Evolutionary conservation across 2,797 vertebrate genomes (phyloP), one percentile per base, ranked within the genome.

Genomic region (Vespertilio murinus): DNA sequence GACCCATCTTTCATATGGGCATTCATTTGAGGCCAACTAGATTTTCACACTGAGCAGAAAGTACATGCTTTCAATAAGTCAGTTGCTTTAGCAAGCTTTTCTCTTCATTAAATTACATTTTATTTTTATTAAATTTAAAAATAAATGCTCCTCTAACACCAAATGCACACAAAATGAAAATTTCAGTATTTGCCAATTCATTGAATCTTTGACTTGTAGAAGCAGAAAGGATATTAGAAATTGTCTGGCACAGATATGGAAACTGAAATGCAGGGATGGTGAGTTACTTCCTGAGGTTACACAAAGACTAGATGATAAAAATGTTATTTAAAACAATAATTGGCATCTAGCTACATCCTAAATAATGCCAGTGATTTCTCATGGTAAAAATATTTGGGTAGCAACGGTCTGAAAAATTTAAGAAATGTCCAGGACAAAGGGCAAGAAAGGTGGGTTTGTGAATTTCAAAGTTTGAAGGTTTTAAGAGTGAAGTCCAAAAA

Each of bases 81-180:
- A 74, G 17, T 83, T 64, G 22, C 38, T 38, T 95, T 74, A 83
- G 20, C 64, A 88, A 56, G 20, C 35, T 80, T 54, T 35, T 67
- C 40, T 69, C 1, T 38, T 33, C 49, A 40, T 88, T 94, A 65
- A 69, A 75, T 94, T 93, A 1, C 70, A 45, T 78, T 93, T 70
- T 4, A 69, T 22, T 73, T 87, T 88, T 54, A 81, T 78, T 94
- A 23, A 74, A 90, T 17, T 74, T 88, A 40, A 49, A 73, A 85
- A 47, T 70, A 69, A 90, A 64, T 82, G 9, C 35, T 69, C 42
- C n/a, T 92, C 33, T 88, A 82, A 90, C 67, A 11, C 70, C 52
- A 81, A 71, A 35, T n/a, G 30, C 11, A 79, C 18, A 88, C 23
- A 28, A 13, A 40, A 20, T 79, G 64, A 45, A 88, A 79, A 59